These are phyloP conservation scores for Tetragnatha montana DNA, from an alignment of 2,888 invertebrate species.

Conservation along the genomic window DNA sequence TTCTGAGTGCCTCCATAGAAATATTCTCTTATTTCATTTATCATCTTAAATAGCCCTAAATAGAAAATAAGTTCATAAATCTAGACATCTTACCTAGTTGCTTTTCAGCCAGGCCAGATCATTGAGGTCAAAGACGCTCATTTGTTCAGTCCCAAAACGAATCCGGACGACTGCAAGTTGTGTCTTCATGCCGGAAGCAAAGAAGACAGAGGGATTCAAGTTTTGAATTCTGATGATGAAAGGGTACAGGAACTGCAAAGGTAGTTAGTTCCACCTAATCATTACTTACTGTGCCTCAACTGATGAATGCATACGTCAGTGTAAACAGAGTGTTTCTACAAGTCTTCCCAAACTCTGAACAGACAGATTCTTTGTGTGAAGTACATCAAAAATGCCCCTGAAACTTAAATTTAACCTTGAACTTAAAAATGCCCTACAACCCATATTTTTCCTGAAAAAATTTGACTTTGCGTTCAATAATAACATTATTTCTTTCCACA, in stretches of 20 bases:
- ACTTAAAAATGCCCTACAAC: no score
- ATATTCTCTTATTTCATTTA: neutral
- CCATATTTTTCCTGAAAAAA: no score
- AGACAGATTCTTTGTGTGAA: no score
- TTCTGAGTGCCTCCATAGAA: neutral
- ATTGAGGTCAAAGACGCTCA: slow-evolving; percentile 61
- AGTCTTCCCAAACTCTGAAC: no score
- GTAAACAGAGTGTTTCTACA: no score
- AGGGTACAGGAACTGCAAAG: slow-evolving; percentile 35
- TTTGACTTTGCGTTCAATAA: neutral
- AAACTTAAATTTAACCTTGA: no score
- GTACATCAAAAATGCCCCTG: no score
- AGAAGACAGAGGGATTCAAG: slow-evolving; percentile 55
- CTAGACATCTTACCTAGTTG: neutral
- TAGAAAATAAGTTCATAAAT: neutral
- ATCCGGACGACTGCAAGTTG: slow-evolving; percentile 54
- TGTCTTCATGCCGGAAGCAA: slow-evolving; percentile 53
- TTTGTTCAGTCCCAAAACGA: slow-evolving; percentile 38
- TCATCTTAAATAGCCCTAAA: neutral
- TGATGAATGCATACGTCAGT: no score
- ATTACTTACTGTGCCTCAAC: no score
- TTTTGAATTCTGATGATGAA: slow-evolving; percentile 47
- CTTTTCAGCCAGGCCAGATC: slow-evolving; percentile 57
- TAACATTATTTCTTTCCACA: neutral
- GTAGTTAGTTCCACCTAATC: slow-evolving; percentile 5